Conservation (phyloP, 1,140 invertebrate genomes). For the Ips typographus region DNA sequence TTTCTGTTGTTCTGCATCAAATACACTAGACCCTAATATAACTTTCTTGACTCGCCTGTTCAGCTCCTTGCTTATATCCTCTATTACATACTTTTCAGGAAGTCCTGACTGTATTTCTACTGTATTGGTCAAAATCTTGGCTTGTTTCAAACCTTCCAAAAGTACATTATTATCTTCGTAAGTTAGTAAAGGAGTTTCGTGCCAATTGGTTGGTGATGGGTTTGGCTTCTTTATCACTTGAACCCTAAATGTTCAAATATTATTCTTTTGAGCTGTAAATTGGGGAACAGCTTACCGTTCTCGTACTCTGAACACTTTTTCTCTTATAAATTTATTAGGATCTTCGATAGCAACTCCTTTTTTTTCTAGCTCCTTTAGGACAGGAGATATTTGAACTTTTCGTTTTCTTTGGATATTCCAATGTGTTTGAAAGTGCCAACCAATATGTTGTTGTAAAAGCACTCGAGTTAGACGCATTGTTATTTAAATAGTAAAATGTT, state of each 20-base stretch:
- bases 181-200: constrained; percentile 60
- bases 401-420: constrained; percentile 66
- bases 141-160: constrained; percentile 71
- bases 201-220: constrained; percentile 55
- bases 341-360: constrained; percentile 59
- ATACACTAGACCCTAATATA: constrained; percentile 70
- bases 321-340: constrained; percentile 55
- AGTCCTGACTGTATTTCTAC: constrained; percentile 63
- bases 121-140: constrained; percentile 73
- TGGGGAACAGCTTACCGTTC: constrained; percentile 1
- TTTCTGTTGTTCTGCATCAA: constrained; percentile 76
- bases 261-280: constrained; percentile 9
- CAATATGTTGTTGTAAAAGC: constrained; percentile 66
- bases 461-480: constrained; percentile 64
- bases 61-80: constrained; percentile 52
- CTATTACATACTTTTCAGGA: constrained; percentile 59
- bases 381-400: constrained; percentile 55
- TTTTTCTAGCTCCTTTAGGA: constrained; percentile 55
- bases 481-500: too few relatives aligned
- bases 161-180: constrained; percentile 65
- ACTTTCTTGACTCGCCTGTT: constrained; percentile 60
- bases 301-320: constrained; percentile 43
- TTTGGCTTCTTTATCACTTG: constrained; percentile 58
- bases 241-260: constrained; percentile 38
- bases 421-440: constrained; percentile 65